phyloP scores from a whole-genome alignment of 2,888 invertebrate species.

The Odontomyia ornata region DNA sequence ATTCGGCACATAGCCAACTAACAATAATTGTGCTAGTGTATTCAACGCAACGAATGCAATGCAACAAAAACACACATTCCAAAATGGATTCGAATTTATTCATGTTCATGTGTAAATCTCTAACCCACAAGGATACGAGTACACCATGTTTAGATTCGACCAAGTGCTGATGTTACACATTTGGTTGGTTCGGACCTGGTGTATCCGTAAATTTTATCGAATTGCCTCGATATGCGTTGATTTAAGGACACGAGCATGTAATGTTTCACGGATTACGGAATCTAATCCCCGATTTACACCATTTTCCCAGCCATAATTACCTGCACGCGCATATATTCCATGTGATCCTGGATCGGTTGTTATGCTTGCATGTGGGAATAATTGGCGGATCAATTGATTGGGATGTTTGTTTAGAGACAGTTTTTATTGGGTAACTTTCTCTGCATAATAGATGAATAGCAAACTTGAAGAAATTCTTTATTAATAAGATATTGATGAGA shows the following conservation, averaged over 20 bases:
- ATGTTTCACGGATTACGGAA: conserved; percentile 52
- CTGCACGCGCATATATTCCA: conserved; percentile 48
- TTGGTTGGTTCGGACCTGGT: conserved; percentile 3
- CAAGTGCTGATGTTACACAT: neutral
- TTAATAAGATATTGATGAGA: no score
- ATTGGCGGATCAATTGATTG: neutral
- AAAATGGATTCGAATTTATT: conserved; percentile 30
- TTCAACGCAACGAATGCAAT: neutral
- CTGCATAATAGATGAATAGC: no score
- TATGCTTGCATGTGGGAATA: neutral
- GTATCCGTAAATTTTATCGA: conserved; percentile 54
- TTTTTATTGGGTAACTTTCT: neutral
- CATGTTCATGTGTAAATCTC: conserved; percentile 36
- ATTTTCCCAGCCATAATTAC: conserved; percentile 50
- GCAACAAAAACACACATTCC: conserved; percentile 15
- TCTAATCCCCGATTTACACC: conserved; percentile 52
- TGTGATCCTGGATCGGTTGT: neutral
- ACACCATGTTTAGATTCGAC: conserved; percentile 21
- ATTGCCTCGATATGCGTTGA: conserved; percentile 57
- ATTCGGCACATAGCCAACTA: neutral
- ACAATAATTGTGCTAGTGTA: neutral
- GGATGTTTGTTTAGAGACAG: neutral
- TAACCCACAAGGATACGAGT: conserved; percentile 43
- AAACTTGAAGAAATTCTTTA: no score
- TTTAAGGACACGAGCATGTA: conserved; percentile 58